These are phyloP conservation scores for Brachionichthys hirsutus DNA, from an alignment of 2,113 vertebrate species.

Conservation along the genomic window DNA sequence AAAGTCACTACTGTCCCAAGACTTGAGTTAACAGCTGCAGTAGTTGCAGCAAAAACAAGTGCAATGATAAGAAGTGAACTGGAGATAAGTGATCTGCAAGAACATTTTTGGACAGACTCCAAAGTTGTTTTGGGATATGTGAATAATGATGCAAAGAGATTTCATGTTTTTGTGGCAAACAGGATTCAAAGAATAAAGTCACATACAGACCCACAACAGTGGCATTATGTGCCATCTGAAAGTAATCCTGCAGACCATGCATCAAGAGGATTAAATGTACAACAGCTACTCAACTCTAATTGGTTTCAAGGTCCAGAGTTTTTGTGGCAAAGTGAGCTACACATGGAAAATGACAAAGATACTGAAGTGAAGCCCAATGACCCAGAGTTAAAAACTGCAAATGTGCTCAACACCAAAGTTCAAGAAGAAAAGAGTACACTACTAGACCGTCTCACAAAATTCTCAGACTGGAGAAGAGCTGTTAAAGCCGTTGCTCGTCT, in stretches of 20 bases:
- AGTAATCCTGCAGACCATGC: slow-evolving; percentile 12
- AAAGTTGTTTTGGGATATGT: not conserved
- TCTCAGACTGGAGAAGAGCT: not conserved
- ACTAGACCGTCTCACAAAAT: not conserved
- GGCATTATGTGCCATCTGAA: not conserved
- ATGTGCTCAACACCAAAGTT: not conserved
- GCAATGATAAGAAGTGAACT: not conserved
- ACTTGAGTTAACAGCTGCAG: slow-evolving; percentile 11
- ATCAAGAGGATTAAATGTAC: not conserved
- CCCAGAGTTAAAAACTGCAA: not conserved
- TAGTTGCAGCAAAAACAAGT: not conserved
- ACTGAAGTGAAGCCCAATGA: not conserved
- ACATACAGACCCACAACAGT: not conserved
- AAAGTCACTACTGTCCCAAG: slow-evolving; percentile 20
- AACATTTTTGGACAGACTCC: slow-evolving; percentile 23
- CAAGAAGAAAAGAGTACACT: not conserved
- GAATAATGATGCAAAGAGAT: slow-evolving; percentile 28
- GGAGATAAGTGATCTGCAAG: not conserved
- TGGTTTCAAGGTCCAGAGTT: slow-evolving; percentile 8
- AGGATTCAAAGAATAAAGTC: slow-evolving; percentile 7
- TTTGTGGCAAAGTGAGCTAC: slow-evolving; percentile 1
- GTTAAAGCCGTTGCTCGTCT: not conserved
- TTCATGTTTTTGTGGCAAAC: slow-evolving; percentile 36
- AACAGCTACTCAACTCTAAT: not conserved
- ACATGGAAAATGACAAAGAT: not conserved